Base-by-base conservation (phyloP, 2,113 vertebrate species). In the Labrus mixtus region DNA sequence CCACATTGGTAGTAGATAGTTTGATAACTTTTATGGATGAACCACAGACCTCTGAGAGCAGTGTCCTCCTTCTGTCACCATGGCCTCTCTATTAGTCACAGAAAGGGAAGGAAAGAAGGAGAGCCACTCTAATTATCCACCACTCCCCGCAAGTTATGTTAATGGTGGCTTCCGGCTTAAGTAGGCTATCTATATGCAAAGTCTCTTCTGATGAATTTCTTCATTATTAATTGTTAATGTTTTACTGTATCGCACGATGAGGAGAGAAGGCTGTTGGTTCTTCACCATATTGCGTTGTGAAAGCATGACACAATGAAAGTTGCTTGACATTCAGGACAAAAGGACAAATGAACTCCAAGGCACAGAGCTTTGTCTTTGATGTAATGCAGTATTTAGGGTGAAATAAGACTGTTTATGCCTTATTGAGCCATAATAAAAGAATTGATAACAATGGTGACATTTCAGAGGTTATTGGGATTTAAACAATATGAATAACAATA, bases 181-280 rank as follows among this genome's bases (percentile, higher is more conserved):
- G 90, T 92, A 95, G 94, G 93, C 94, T 93, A 94, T 95, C 93
- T 95, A 95, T 95, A 95, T 95, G 94, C 94, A 95, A 93, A 93
- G 93, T 89, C 93, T 91, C 75, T 82, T 86, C 88, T 93, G 93
- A 95, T 94, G 91, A 93, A 93, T 94, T 94, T 92, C 90, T 91
- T 94, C 94, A 94, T 95, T 93, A 95, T 94, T 95, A 93, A 94
- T 92, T 91, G 90, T 88, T 94, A 95, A 95, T 94, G 83, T 93
- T 88, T 92, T 90, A 94, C 87, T 93, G 92, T 92, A 89, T 78
- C 54, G 25, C 50, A 54, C 48, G 88, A 87, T 80, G 86, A 89
- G 86, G 73, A 76, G 78, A 82, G 84, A 77, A 72, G 79, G 64
- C 54, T 85, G 86, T 83, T 85, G 86, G 86, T 88, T 86, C 71